Percentiles rank a stretch among this genome's conserved stretches.
phyloP scores from a whole-genome alignment of 2,797 vertebrate species.

The Lagodon rhomboides region DNA sequence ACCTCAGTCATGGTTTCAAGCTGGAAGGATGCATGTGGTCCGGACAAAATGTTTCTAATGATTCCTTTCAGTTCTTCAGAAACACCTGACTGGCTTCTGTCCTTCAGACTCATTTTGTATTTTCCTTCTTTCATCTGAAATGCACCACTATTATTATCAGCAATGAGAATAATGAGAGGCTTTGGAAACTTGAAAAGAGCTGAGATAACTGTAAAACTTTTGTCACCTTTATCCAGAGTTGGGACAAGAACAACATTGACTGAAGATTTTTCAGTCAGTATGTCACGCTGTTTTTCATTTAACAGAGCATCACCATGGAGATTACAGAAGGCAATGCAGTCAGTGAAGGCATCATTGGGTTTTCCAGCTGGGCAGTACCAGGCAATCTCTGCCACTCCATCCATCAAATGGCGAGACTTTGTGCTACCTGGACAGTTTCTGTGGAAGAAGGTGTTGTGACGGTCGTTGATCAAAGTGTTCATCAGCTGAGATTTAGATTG shows the following conservation, averaged over 20 bases:
- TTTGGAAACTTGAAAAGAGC: conserved; percentile 48
- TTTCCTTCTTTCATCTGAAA: neutral
- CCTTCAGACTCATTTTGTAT: conserved; percentile 76
- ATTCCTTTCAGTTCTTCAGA: conserved; percentile 56
- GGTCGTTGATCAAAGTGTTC: conserved; percentile 71
- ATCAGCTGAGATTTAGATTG: conserved; percentile 83
- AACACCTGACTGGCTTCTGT: conserved; percentile 78
- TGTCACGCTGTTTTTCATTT: conserved; percentile 68
- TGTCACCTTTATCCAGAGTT: conserved; percentile 24
- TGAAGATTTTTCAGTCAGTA: conserved; percentile 75
- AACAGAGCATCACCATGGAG: conserved; percentile 77
- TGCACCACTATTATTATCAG: conserved; percentile 42
- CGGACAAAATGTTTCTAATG: conserved; percentile 53
- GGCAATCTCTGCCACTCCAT: conserved; percentile 84
- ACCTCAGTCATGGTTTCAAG: conserved; percentile 64
- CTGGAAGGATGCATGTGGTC: conserved; percentile 35
- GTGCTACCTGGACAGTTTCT: conserved; percentile 74
- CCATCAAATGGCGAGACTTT: conserved; percentile 76
- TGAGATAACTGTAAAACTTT: conserved; percentile 35
- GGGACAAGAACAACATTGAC: conserved; percentile 77
- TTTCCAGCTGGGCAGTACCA: conserved; percentile 84
- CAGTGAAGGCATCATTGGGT: conserved; percentile 67
- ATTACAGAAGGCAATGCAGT: conserved; percentile 77
- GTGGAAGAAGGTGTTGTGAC: conserved; percentile 78
- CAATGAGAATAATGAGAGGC: conserved; percentile 77